Evolutionary conservation across 2,113 vertebrate genomes (phyloP), one percentile per base, ranked within the genome.

Genomic region (Origma solitaria): DNA sequence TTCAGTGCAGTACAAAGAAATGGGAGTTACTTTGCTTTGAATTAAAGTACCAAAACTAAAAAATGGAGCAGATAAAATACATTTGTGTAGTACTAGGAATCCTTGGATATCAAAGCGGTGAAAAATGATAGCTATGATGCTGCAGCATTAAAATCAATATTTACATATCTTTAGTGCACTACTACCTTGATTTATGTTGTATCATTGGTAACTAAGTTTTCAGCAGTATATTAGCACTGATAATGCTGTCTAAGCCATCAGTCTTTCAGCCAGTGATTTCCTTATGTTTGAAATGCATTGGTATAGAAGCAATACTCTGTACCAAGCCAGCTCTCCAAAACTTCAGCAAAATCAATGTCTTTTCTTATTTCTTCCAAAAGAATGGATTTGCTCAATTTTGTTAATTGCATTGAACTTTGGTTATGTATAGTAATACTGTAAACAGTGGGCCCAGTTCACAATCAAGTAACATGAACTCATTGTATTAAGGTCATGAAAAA

Each of bases 1-100:
- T 97, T 95, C 88, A 77, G 95, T 94, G 94, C 78, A 86, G 93
- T 97, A 97, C 96, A 96, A 97, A 97, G 93, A 94, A 97, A 97
- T 49, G 79, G 54, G 82, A 86, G 40, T 95, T 89, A 87, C 27
- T 95, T 86, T 69, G 85, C 81, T 93, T 79, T 75, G 53, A 81
- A 93, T 85, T 70, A 84, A 94, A 95, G 64, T 87, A 79, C 28
- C 5, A 9, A 94, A 95, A 94, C 60, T 77, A 44, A 95, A 95
- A 95, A 85, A 77, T 30, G 18, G 82, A 86, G 79, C 76, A 84
- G 57, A 60, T 93, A 85, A 89, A 87, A 91, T 95, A 95, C 42
- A 28, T 87, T 95, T 4, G 7, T 87, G 85, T 93, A 90, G 62
- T 92, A 70, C 14, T 87, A 94, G 65, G 84, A 95, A 94, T 92